Percentiles rank a stretch among this genome's conserved stretches.
phyloP scores from a whole-genome alignment of 2,888 invertebrate genomes.

The Papilio demoleus region DNA sequence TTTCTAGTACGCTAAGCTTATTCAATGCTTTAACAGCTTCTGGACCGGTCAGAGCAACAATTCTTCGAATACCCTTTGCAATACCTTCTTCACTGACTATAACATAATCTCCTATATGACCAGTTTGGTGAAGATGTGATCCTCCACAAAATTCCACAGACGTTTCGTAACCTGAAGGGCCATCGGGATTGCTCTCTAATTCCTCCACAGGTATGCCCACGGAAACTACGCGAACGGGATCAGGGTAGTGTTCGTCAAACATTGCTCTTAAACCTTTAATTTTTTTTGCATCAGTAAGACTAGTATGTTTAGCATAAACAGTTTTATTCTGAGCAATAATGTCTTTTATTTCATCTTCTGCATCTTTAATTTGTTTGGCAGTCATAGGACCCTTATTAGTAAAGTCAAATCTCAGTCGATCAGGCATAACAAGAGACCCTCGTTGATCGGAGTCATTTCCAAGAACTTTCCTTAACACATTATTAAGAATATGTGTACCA shows the following conservation, averaged over 20 bases:
- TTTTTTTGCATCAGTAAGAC: conserved; percentile 93
- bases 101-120: conserved; percentile 97
- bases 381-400: conserved; percentile 97
- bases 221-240: conserved; percentile 96
- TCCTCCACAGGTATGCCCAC: conserved; percentile 96
- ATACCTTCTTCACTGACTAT: conserved; percentile 99
- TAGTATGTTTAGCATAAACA: conserved; percentile 95
- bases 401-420: conserved; percentile 98
- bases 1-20: conserved; percentile 90
- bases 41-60: conserved; percentile 97
- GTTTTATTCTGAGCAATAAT: conserved; percentile 89
- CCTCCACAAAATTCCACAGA: conserved; percentile 99
- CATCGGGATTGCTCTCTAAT: conserved; percentile 93
- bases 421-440: conserved; percentile 98
- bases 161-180: conserved; percentile 90
- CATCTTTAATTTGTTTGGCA: conserved; percentile 92
- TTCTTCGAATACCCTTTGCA: conserved; percentile 98
- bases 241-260: conserved; percentile 99
- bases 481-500: conserved; percentile 98
- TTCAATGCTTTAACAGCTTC: conserved; percentile 95
- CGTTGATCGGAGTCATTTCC: conserved; percentile 96
- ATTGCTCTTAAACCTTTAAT: conserved; percentile 97
- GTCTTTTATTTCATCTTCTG: conserved; percentile 91
- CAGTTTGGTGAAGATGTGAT: conserved; percentile 95
- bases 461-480: conserved; percentile 94